Conservation (phyloP, 2,797 vertebrate genomes). For the Rhadinocentrus ornatus region DNA sequence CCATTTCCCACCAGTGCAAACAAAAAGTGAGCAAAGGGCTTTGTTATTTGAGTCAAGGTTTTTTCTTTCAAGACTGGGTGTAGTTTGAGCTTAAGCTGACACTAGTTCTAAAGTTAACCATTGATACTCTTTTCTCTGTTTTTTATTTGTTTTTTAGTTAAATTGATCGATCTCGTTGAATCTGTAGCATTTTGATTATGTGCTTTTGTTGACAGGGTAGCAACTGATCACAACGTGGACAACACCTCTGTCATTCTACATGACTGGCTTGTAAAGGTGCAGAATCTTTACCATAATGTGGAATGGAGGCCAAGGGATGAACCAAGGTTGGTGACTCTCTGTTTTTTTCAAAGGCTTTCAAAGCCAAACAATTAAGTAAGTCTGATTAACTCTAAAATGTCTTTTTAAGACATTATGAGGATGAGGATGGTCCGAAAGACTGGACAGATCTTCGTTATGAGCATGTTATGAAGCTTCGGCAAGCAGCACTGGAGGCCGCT, state of each 20-base stretch:
- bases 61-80: conserved; percentile 48
- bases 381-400: conserved; percentile 23
- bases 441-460: conserved; percentile 90
- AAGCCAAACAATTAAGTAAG: not conserved
- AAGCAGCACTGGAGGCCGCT: conserved; percentile 89
- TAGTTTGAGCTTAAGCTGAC: conserved; percentile 26
- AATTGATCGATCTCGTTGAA: conserved; percentile 10
- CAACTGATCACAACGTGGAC: conserved; percentile 92
- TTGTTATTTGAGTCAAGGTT: conserved; percentile 56
- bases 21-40: conserved; percentile 49
- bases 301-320: conserved; percentile 92
- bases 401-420: conserved; percentile 80
- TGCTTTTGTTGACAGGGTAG: conserved; percentile 84
- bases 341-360: not conserved
- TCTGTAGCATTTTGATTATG: conserved; percentile 8
- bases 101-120: not conserved
- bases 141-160: not conserved
- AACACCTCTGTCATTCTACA: conserved; percentile 88
- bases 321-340: conserved; percentile 79
- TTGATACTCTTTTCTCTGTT: conserved; percentile 1
- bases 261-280: conserved; percentile 90
- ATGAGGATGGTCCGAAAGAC: conserved; percentile 90
- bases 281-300: conserved; percentile 90
- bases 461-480: conserved; percentile 93
- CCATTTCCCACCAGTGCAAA: conserved; percentile 54